Percentiles rank a stretch among this genome's conserved stretches.
Conservation (phyloP, 2,888 invertebrate genomes). For the Cynaeus angustus region DNA sequence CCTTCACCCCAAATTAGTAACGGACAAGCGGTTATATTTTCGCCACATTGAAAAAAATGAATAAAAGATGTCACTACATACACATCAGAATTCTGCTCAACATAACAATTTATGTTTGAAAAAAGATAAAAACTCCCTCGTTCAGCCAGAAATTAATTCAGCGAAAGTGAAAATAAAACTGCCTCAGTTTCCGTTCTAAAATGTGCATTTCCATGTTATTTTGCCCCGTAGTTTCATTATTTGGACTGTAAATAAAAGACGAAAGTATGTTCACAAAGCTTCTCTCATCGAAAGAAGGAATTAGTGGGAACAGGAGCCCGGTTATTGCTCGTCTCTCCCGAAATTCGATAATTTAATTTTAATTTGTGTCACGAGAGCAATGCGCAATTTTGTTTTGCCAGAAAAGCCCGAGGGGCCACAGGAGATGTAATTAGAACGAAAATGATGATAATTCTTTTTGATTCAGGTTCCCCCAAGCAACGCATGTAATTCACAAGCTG, state of each 20-base stretch:
- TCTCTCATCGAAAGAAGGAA: slow-evolving; percentile 8
- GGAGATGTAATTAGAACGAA: slow-evolving; percentile 8
- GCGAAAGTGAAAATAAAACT: slow-evolving; percentile 22
- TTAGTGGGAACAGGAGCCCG: neutral
- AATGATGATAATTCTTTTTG: slow-evolving; percentile 11
- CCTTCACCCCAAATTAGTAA: neutral
- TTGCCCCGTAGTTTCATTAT: neutral
- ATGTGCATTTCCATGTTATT: slow-evolving; percentile 28
- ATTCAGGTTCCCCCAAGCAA: slow-evolving; percentile 8
- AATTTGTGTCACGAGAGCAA: slow-evolving; percentile 14
- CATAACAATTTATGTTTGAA: slow-evolving; percentile 16
- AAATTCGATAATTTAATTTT: slow-evolving; percentile 15
- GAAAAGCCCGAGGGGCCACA: neutral
- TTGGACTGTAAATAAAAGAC: slow-evolving; percentile 9
- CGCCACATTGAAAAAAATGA: slow-evolving; percentile 15
- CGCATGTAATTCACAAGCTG: slow-evolving; percentile 10
- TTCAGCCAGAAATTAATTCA: slow-evolving; percentile 29
- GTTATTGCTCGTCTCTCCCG: too few relatives aligned
- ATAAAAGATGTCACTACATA: slow-evolving; percentile 21
- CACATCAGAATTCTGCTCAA: slow-evolving; percentile 5
- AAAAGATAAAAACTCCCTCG: slow-evolving; percentile 15
- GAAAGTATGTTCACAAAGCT: too few relatives aligned
- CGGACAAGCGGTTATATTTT: neutral
- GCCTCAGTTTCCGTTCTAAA: slow-evolving; percentile 7
- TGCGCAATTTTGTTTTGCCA: slow-evolving; percentile 7